Conservation (phyloP, 1,140 invertebrate species). For the Polyergus mexicanus region DNA sequence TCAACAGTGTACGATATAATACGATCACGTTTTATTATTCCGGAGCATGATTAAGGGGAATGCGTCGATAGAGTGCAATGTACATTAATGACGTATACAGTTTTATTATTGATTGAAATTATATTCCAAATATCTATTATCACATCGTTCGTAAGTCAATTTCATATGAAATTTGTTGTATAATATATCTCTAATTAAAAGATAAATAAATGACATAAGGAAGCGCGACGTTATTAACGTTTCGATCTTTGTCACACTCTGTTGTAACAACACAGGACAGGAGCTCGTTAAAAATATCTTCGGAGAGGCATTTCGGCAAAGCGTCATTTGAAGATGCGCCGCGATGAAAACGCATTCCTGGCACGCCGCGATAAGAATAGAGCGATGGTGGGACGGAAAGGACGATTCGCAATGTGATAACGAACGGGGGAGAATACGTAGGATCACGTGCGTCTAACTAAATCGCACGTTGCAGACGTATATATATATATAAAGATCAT, state of each 20-base stretch:
- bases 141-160: not conserved
- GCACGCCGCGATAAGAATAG: slow-evolving; percentile 73
- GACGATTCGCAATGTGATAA: slow-evolving; percentile 63
- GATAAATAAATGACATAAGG: not conserved
- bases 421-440: slow-evolving; percentile 44
- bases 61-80: slow-evolving; percentile 14
- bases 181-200: no score
- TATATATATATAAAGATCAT: not conserved
- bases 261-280: not conserved
- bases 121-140: not conserved
- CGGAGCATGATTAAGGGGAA: slow-evolving; percentile 14
- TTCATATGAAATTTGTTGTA: not conserved
- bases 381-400: slow-evolving; percentile 53
- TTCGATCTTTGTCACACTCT: slow-evolving; percentile 10
- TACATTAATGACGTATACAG: not conserved
- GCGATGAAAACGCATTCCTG: slow-evolving; percentile 74
- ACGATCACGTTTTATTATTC: slow-evolving; percentile 43
- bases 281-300: slow-evolving; percentile 50
- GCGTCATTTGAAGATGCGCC: slow-evolving; percentile 41
- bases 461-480: not conserved
- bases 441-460: slow-evolving; percentile 41
- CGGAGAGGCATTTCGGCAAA: slow-evolving; percentile 23
- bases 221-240: not conserved
- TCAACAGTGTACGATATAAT: no score
- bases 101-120: no score